Evolutionary conservation across 1,140 invertebrate species (phyloP), one percentile per base, ranked within the genome.

Genomic region (Drosophila punjabiensis): DNA sequence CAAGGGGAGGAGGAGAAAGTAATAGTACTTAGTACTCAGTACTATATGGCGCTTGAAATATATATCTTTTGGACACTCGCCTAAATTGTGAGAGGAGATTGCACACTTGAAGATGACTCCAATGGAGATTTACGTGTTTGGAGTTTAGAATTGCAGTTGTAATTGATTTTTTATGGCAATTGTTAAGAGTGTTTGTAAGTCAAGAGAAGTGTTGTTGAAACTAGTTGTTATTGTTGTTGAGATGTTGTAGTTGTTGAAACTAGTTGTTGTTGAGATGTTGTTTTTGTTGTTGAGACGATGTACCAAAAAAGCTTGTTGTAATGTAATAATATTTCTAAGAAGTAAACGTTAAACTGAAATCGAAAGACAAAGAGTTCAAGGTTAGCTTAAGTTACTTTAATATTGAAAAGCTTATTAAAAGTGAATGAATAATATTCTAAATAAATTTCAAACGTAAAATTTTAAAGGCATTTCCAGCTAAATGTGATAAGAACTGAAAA

Each of bases 71-170:
- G 50, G 65, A 35, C 50, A 70, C 41, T 58, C 24, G 66, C 50
- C 8, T 48, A 18, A 33, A 71, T 71, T 56, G 68, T 73, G 63
- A 53, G 48, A 55, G 65, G 37, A 67, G 48, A 68, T 59, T 59
- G 37, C 65, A 68, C 37, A 68, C 37, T 69, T 33, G 45, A 68
- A 43, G 35, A 43, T 24, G 45, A 28, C 47, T 41, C 35, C 67
- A 18, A 30, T 9, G 30, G 43, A 66, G 52, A 68, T 41, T 33
- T 45, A 24, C 41, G n/a, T 16, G 5, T 24, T 24, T 20, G 13
- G 37, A 67, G 35, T 66, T 66, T 64, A 16, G 14, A 33, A 69
- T 43, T 69, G 67, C 62, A 66, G n/a, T 52, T 52, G 7, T 24
- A 65, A 69, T 65, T 52, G 61, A 11, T 24, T 33, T 56, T 24